These are phyloP conservation scores for Bambusicola thoracicus DNA, from an alignment of 2,113 vertebrate genomes.

Conservation along the genomic window DNA sequence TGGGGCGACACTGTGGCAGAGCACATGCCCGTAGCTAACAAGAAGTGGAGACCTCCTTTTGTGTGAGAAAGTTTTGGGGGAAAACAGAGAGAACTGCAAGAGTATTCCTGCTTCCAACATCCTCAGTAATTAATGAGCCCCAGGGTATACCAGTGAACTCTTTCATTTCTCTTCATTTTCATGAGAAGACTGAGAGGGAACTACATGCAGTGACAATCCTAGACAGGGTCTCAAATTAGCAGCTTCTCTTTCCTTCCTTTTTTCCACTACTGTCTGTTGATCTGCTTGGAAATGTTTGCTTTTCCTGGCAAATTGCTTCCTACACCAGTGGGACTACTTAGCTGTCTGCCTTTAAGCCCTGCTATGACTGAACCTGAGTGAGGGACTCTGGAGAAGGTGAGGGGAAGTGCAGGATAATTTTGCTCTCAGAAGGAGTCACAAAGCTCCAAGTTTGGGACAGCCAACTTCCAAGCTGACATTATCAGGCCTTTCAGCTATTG, in stretches of 20 bases:
- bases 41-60: not conserved
- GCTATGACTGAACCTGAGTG: not conserved
- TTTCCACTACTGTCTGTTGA: not conserved
- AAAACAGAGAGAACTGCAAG: not conserved
- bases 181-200: not conserved
- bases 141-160: not conserved
- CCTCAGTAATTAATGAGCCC: not conserved
- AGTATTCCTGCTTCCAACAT: not conserved
- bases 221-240: not conserved
- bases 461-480: not conserved
- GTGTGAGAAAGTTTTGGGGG: not conserved
- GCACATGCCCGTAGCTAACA: not conserved
- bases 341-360: not conserved
- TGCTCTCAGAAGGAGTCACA: not conserved
- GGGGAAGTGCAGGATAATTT: not conserved
- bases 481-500: not conserved
- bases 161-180: not conserved
- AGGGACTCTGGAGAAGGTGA: not conserved
- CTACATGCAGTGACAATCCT: not conserved
- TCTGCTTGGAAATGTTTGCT: not conserved
- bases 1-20: not conserved
- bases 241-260: not conserved
- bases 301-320: not conserved
- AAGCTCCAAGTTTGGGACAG: not conserved
- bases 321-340: not conserved